phyloP scores from a whole-genome alignment of 37 sponge, comb jelly and placozoan species.

The Petrosia ficiformis region DNA sequence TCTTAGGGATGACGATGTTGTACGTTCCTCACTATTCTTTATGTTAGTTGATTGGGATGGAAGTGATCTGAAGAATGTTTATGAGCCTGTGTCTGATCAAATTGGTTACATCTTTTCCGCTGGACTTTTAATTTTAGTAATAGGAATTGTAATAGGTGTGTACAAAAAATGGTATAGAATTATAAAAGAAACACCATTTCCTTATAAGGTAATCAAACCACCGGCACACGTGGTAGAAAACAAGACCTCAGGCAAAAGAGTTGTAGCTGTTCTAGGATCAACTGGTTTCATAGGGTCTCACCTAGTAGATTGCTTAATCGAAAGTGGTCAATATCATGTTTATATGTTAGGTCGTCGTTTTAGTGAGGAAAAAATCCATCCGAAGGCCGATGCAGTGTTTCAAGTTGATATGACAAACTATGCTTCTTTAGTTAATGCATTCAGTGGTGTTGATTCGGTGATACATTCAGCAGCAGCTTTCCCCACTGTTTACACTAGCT shows the following conservation, averaged over 20 bases:
- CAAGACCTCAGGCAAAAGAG: constrained; percentile 20
- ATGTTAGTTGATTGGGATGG: constrained; percentile 68
- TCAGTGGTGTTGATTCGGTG: constrained; percentile 67
- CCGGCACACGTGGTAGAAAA: constrained; percentile 32
- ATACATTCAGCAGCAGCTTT: constrained; percentile 39
- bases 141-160: constrained; percentile 9
- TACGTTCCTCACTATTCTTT: constrained; percentile 43
- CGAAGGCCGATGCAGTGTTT: constrained; percentile 52
- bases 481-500: constrained; percentile 49
- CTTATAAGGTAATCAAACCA: constrained; percentile 52
- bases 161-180: constrained; percentile 5
- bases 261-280: constrained; percentile 67
- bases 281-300: constrained; percentile 73
- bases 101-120: constrained; percentile 39
- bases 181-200: neutral
- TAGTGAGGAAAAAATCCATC: constrained; percentile 2
- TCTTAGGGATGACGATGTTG: constrained; percentile 35
- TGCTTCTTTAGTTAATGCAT: constrained; percentile 49
- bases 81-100: constrained; percentile 58
- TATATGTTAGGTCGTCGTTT: constrained; percentile 63
- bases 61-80: constrained; percentile 35
- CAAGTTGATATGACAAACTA: constrained; percentile 70
- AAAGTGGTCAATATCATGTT: constrained; percentile 39
- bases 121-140: constrained; percentile 8
- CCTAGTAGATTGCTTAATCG: constrained; percentile 58